Base-by-base conservation (phyloP, 2,888 invertebrate genomes). In the Aspidiotus rigidus region DNA sequence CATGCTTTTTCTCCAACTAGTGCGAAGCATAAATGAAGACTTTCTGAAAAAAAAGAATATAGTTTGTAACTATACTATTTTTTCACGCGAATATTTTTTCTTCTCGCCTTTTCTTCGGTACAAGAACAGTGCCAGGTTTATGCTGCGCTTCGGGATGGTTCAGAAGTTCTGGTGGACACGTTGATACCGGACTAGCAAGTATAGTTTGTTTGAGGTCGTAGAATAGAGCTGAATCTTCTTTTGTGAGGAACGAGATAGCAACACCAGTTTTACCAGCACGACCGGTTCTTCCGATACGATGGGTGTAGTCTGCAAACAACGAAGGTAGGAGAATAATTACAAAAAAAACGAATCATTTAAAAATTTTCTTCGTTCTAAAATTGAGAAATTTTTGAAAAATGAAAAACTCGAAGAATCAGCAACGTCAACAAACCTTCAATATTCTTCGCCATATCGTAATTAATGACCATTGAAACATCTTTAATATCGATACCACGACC, bases 401-500 rank as follows among this genome's bases (percentile, higher is more conserved):
- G 56, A 41, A 42, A 64, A 15, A 56, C 61, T 62, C 54, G 11
- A 54, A 59, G 13, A 59, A 39, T 13, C n/a, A 62, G n/a, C 54
- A 8, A 16, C 17, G 10, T 49, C 15, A 53, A 16, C 70, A 74
- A 77, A 85, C 86, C 87, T 83, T 99, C 99, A 76, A 99, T 98
- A 16, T 89, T 87, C 79, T 99, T 99, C 0, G 99, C 97, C 99
- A 99, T 99, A 77, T 99, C 99, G 76, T 99, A 99, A 79, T 99
- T 99, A 75, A 99, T 93, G 72, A 99, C 99, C 80, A 99, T 84
- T 8, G 97, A 95, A 3, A 99, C 99, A 79, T 99, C 98, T 78
- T 99, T 98, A 77, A 99, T 98, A 77, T 99, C 99, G 74, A 99
- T 99, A 92, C 99, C 99, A 84, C 99, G 90, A 74, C 99, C 99